Evolutionary conservation across 2,797 vertebrate species (phyloP).

Genomic region (Phoxinus dragarum): DNA sequence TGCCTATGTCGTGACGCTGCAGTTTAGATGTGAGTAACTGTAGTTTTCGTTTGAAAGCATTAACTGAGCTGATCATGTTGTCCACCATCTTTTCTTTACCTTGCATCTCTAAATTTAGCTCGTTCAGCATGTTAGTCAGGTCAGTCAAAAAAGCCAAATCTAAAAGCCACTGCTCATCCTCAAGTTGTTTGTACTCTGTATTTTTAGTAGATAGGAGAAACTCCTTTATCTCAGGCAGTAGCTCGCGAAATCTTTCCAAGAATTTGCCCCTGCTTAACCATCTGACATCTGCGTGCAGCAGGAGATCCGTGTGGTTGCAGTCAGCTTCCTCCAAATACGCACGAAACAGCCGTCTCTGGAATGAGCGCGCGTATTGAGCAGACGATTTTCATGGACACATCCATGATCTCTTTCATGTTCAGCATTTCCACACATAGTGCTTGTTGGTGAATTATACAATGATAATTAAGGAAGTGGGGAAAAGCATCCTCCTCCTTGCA

Average conservation of each 20-base stretch:
- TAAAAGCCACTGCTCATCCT: not conserved
- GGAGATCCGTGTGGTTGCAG: not conserved
- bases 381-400: not conserved
- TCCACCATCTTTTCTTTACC: no score
- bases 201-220: not conserved
- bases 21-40: no score
- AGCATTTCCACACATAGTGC: not conserved
- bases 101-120: not conserved
- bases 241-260: not conserved
- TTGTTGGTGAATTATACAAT: not conserved
- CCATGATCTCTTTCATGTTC: slow-evolving; percentile 13
- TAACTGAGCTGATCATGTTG: no score
- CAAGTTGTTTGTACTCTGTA: not conserved
- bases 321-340: not conserved
- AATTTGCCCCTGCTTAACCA: not conserved
- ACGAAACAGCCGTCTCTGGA: not conserved
- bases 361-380: not conserved
- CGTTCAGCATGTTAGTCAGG: not conserved
- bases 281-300: not conserved
- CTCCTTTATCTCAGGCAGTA: not conserved
- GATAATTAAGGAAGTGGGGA: not conserved
- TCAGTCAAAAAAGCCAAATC: not conserved
- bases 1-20: no score
- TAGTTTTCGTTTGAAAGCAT: no score
- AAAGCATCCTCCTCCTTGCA: slow-evolving; percentile 31